Conservation (phyloP, 2,888 invertebrate species). For the Eupithecia abbreviata region DNA sequence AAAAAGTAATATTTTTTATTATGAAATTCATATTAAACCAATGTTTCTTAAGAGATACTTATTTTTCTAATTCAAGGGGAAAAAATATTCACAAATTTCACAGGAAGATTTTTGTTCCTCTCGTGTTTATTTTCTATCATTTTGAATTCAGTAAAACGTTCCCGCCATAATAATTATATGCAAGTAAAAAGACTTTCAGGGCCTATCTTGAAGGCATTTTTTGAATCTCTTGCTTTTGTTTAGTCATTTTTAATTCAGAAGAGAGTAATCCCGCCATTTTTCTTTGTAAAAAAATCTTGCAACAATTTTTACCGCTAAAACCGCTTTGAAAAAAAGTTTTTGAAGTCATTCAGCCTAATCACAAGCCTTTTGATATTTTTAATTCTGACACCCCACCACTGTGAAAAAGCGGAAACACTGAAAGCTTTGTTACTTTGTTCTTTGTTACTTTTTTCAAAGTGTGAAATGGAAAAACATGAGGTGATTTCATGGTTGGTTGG, state of each 20-base stretch:
- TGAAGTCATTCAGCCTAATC: constrained; percentile 37
- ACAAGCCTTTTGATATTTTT: constrained; percentile 48
- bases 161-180: not conserved
- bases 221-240: not conserved
- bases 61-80: no score
- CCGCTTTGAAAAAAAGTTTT: constrained; percentile 36
- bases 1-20: no score
- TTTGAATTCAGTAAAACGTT: not conserved
- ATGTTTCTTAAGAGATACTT: no score
- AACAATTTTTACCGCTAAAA: not conserved
- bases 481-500: constrained; percentile 81
- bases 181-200: no score
- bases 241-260: not conserved
- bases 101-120: not conserved
- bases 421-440: constrained; percentile 55
- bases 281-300: constrained; percentile 2
- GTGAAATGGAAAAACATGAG: constrained; percentile 79
- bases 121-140: not conserved
- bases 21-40: no score
- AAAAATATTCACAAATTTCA: no score
- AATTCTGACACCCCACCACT: constrained; percentile 47
- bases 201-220: not conserved
- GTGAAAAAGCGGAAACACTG: constrained; percentile 66
- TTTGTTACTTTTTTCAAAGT: constrained; percentile 63
- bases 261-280: not conserved